These are phyloP conservation scores for Saguinus midas DNA, from an alignment of 2,113 vertebrate species.

Conservation along the genomic window DNA sequence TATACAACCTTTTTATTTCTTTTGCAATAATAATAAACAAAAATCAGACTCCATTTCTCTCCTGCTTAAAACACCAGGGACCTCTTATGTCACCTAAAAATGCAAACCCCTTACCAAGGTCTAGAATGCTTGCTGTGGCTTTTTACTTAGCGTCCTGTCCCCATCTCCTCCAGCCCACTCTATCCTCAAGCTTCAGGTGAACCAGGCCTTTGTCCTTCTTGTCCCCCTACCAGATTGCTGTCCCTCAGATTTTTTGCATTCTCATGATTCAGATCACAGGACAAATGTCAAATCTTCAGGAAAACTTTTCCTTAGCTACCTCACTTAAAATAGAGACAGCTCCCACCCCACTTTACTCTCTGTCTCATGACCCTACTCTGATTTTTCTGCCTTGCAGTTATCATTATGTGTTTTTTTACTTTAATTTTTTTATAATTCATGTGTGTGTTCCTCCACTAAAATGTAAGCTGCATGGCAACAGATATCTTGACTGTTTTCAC, in stretches of 20 bases:
- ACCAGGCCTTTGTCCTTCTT: background rate
- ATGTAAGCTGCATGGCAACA: background rate
- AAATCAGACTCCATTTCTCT: background rate
- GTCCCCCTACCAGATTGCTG: background rate
- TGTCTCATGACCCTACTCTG: background rate
- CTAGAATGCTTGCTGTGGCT: background rate
- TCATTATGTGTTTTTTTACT: background rate
- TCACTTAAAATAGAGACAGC: background rate
- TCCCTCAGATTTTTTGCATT: background rate
- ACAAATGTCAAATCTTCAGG: background rate
- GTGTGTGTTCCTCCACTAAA: background rate
- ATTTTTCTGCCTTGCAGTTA: background rate
- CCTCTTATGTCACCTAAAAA: background rate
- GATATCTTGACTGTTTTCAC: background rate
- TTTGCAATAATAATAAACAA: background rate
- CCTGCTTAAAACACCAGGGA: background rate
- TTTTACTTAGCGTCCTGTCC: background rate
- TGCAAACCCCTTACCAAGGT: background rate
- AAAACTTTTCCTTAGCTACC: background rate
- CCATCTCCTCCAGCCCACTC: background rate
- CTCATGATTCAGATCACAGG: background rate
- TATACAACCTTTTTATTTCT: background rate
- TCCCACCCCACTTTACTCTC: background rate
- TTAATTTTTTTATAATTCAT: background rate
- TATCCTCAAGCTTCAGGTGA: background rate